Base-by-base conservation (phyloP, 2,888 invertebrate genomes). In the Himalopsyche kuldschensis region DNA sequence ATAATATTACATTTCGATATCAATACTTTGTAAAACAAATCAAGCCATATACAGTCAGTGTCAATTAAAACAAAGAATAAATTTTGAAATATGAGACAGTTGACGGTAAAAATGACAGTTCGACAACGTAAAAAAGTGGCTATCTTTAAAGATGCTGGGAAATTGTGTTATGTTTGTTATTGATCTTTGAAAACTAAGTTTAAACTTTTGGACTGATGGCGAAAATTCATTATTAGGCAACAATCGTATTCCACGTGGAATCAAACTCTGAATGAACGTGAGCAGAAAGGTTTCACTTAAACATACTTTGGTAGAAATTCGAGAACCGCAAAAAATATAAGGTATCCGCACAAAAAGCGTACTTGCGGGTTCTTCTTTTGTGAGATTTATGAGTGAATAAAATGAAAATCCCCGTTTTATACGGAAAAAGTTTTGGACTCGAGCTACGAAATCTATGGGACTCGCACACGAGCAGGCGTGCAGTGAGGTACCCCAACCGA, bases 271-370 rank as follows among this genome's bases (percentile, higher is more conserved):
- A 85, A 85, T 83, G 84, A 80, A 84, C 85, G 85, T 85, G 85
- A 85, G 84, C 85, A 84, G 84, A 84, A 85, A 84, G 83, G 82
- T 85, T 84, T 85, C 85, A 85, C 84, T 85, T 85, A 85, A 85
- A 83, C 85, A 85, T 84, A 85, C 85, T 84, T 82, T 84, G 81
- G 35, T 75, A 80, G 84, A 85, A 85, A 85, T 84, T 85, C 85
- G 84, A 85, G 85, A 84, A 81, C 82, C 84, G 84, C 84, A 85
- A 84, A 84, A 85, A 84, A 85, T 85, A 85, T 85, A 85, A 85
- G 85, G 85, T 85, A 85, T 85, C 85, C 81, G 76, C 79, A 84
- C 85, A 85, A 82, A 85, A 85, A 85, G 84, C 85, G 82, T 83
- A 85, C 84, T 85, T 82, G 85, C 78, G 85, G 80, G 80, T 82